Base-by-base conservation (phyloP, 1,140 invertebrate species). In the Pissodes strobi region DNA sequence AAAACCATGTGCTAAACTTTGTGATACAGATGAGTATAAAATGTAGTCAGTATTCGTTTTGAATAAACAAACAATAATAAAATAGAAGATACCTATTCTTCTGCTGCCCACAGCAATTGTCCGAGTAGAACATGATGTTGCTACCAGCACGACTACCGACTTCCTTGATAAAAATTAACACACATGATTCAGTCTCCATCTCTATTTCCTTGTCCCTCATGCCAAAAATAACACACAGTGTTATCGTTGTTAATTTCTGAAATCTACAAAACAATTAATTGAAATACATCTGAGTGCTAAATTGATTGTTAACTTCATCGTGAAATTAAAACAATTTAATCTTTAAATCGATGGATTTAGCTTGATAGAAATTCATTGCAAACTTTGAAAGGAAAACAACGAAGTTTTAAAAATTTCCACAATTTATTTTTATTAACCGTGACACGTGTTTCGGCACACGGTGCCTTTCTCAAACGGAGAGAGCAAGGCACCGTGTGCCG, bases 41-140 rank as follows among this genome's bases (percentile, higher is more conserved):
- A n/a, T n/a, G n/a, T n/a, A n/a, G n/a, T n/a, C n/a, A n/a, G n/a
- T n/a, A n/a, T n/a, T n/a, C n/a, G n/a, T n/a, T n/a, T n/a, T n/a
- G n/a, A n/a, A n/a, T n/a, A n/a, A n/a, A n/a, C n/a, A n/a, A n/a
- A n/a, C n/a, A n/a, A n/a, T n/a, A n/a, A n/a, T n/a, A n/a, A n/a
- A n/a, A n/a, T n/a, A n/a, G 30, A 34, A 5, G 5, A 6, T 27
- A 49, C 46, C 21, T 74, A 64, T 79, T 80, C 67, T 79, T 77
- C 55, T 80, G 74, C 71, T 80, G 78, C 0, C 77, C 77, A 6
- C 48, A 43, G 64, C 77, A 80, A 66, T 79, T 80, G 45, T 79
- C 76, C 1, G 75, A 75, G 37, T 64, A 64, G 15, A 56, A 57
- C 6, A 64, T 23, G n/a, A 64, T 48, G 55, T 79, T 62, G 12